Evolutionary conservation across 2,113 vertebrate genomes (phyloP), one percentile per base, ranked within the genome.

Genomic region (Lycaon pictus): DNA sequence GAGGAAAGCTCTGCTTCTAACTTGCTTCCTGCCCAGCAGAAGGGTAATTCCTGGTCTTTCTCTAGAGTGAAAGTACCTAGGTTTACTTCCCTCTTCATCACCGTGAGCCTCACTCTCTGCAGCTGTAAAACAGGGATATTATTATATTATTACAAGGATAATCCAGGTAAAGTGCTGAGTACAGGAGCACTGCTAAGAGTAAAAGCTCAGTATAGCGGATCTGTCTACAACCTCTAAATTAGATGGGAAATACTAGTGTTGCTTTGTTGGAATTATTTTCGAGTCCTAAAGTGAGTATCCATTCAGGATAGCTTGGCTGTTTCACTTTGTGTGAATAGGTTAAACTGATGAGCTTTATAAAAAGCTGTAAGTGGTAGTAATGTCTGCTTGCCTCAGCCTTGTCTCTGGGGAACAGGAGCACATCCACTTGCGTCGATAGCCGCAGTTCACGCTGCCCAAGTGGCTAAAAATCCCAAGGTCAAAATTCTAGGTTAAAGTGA

Each of bases 301-400:
- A 10, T 62, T 95, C 22, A 95, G 27, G 32, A 72, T 80, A 71
- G 37, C 55, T 83, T 90, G 76, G 56, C 53, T 83, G 7, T 95
- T 65, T 93, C 12, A 86, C 63, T 93, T 89, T 89, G 29, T 80
- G 1, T 96, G 43, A 62, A 43, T 72, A 92, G n/a, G 74, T 88
- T 89, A 90, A 95, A 93, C 17, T 74, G n/a, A 29, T 43, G 63
- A 96, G 27, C 48, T 94, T 95, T 85, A 67, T 88, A 76, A 88
- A 95, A 92, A 94, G n/a, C 22, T 76, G 2, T 88, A 63, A 19
- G 16, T 84, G 43, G 72, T 84, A 23, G 63, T 92, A 93, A 65
- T 89, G 58, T 35, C 86, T 96, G 60, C 43, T 10, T 88, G n/a
- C 51, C 23, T 76, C 16, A 84, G 69, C 55, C 22, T 96, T 93